Evolutionary conservation across 2,888 invertebrate species (phyloP).

Genomic region (Conus canariensis): DNA sequence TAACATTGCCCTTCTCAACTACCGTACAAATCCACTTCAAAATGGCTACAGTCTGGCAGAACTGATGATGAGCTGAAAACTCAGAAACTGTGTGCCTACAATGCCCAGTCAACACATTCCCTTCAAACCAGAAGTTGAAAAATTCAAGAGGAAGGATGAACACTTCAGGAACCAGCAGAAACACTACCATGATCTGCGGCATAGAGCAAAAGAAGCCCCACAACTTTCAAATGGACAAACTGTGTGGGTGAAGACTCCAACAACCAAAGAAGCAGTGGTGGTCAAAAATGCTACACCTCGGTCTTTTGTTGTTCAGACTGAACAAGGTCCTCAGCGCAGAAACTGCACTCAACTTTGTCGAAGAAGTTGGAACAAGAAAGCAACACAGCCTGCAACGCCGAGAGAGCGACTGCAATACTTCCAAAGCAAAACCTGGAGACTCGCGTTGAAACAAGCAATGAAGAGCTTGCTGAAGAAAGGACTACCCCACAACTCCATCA

Average conservation of each 20-base stretch:
- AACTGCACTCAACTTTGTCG: too few relatives aligned
- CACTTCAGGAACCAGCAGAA: constrained; percentile 5
- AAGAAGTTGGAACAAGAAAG: too few relatives aligned
- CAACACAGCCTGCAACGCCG: too few relatives aligned
- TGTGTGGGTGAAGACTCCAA: constrained; percentile 8
- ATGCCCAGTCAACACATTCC: neutral
- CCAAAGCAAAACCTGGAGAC: constrained; percentile 9
- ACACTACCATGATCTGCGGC: neutral
- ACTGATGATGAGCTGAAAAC: too few relatives aligned
- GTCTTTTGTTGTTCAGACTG: too few relatives aligned
- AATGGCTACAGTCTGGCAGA: too few relatives aligned
- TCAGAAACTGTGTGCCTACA: too few relatives aligned
- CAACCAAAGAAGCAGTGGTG: neutral
- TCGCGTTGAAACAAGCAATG: neutral
- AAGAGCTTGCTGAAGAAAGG: constrained; percentile 10
- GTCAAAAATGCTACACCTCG: too few relatives aligned
- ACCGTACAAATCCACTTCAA: too few relatives aligned
- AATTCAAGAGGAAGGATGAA: constrained; percentile 15
- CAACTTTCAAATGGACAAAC: neutral
- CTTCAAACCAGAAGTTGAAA: constrained; percentile 4
- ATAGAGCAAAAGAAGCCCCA: neutral
- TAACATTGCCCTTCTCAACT: neutral
- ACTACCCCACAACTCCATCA: too few relatives aligned
- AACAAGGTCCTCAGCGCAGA: too few relatives aligned
- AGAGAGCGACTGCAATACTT: neutral